Evolutionary conservation across 2,113 vertebrate species (phyloP).

Genomic region (Platichthys flesus): DNA sequence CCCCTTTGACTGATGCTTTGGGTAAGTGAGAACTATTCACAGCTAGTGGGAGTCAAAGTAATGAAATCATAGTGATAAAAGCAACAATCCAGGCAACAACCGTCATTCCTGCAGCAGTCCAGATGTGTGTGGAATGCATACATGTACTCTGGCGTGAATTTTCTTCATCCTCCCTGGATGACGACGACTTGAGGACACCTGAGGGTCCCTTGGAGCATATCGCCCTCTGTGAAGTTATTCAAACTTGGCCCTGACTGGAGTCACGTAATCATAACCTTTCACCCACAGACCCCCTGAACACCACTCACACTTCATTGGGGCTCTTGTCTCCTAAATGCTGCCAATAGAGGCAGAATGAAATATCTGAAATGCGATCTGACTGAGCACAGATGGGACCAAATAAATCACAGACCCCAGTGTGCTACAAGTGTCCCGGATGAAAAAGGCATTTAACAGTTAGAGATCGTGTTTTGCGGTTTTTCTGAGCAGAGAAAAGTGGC

Average conservation of each 20-base stretch:
- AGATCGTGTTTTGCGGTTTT: constrained; percentile 34
- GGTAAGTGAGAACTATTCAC: constrained; percentile 31
- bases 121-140: constrained; percentile 67
- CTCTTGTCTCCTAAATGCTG: constrained; percentile 11
- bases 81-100: constrained; percentile 34
- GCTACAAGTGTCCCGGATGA: constrained; percentile 47
- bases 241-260: constrained; percentile 31
- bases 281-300: constrained; percentile 10
- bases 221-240: constrained; percentile 11
- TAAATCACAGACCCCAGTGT: constrained; percentile 31
- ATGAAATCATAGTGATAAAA: constrained; percentile 46
- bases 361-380: constrained; percentile 39
- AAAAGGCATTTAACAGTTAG: constrained; percentile 52
- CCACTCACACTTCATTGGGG: constrained; percentile 19
- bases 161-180: constrained; percentile 25
- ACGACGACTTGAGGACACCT: constrained; percentile 18
- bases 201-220: constrained; percentile 38
- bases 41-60: constrained; percentile 47
- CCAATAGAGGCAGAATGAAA: constrained; percentile 15
- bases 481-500: constrained; percentile 70
- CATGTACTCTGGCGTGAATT: not conserved
- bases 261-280: constrained; percentile 28
- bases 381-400: constrained; percentile 39
- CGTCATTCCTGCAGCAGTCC: constrained; percentile 56
- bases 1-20: constrained; percentile 2